Evolutionary conservation across 2,888 invertebrate species (phyloP).

Genomic region (Polyommatus iphigenia): DNA sequence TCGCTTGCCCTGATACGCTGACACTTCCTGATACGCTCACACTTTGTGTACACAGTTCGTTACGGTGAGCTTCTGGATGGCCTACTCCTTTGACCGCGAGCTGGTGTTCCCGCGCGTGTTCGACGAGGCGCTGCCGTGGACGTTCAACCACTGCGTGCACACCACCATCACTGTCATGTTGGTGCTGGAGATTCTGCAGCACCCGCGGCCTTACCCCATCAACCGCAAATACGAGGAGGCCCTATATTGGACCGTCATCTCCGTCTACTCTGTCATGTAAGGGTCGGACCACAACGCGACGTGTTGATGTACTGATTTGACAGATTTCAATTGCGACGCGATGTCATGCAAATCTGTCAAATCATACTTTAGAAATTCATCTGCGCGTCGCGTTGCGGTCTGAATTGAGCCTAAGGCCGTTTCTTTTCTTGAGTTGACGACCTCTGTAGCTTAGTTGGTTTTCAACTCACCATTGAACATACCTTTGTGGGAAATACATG

Average conservation of each 20-base stretch:
- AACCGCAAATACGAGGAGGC: slow-evolving; percentile 54
- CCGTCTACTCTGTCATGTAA: slow-evolving; percentile 66
- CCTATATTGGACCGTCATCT: slow-evolving; percentile 47
- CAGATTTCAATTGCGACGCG: no score
- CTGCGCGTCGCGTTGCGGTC: no score
- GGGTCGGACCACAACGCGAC: slow-evolving; percentile 37
- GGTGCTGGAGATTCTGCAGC: slow-evolving; percentile 67
- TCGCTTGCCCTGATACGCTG: no score
- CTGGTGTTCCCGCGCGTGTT: slow-evolving; percentile 71
- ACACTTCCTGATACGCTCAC: no score
- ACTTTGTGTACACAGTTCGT: slow-evolving; percentile 60
- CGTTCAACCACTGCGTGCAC: slow-evolving; percentile 82
- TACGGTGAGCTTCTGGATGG: slow-evolving; percentile 75
- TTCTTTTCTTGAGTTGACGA: no score
- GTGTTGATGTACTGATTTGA: slow-evolving; percentile 35
- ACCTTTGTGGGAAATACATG: no score
- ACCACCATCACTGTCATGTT: slow-evolving; percentile 75
- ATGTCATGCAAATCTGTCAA: no score
- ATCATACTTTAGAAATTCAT: no score
- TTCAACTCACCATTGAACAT: no score
- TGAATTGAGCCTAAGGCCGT: no score
- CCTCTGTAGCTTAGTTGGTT: no score
- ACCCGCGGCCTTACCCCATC: slow-evolving; percentile 55
- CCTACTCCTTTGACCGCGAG: slow-evolving; percentile 77
- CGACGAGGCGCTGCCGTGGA: slow-evolving; percentile 76